Conservation (phyloP, 64 coral and sea anemone species). For the Pocillopora verrucosa region DNA sequence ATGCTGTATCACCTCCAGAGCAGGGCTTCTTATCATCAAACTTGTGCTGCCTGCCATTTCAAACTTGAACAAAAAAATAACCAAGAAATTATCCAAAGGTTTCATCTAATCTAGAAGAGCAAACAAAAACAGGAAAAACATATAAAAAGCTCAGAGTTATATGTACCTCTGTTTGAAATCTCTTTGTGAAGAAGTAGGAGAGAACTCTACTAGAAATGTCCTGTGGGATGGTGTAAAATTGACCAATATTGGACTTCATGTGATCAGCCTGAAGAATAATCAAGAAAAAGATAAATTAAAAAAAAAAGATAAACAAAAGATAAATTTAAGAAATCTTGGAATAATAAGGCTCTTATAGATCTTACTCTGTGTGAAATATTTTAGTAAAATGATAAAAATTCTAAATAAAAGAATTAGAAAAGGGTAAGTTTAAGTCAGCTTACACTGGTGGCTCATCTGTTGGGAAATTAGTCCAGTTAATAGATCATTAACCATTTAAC, state of each 20-base stretch:
- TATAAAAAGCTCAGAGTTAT: background rate
- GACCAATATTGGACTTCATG: constrained; percentile 42
- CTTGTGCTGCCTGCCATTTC: constrained; percentile 46
- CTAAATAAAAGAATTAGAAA: no score
- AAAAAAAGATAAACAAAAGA: background rate
- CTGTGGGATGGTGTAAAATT: constrained; percentile 75
- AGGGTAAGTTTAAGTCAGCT: no score
- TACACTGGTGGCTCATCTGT: no score
- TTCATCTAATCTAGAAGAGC: background rate
- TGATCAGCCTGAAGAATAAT: constrained; percentile 52
- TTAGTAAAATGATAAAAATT: no score
- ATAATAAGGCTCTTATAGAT: no score
- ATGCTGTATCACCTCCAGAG: constrained; percentile 70
- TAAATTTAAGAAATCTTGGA: no score
- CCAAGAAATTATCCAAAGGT: background rate
- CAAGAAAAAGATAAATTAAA: constrained; percentile 1
- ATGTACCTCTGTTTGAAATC: constrained; percentile 62
- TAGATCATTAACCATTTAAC: no score
- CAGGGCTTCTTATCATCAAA: constrained; percentile 77
- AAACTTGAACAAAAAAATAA: constrained; percentile 41
- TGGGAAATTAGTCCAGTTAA: no score
- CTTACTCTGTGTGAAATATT: no score
- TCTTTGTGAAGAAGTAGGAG: constrained; percentile 62
- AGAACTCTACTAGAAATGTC: constrained; percentile 46
- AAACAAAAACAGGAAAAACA: background rate